Base-by-base conservation (phyloP, 2,888 invertebrate genomes). In the Itoplectis maculator region DNA sequence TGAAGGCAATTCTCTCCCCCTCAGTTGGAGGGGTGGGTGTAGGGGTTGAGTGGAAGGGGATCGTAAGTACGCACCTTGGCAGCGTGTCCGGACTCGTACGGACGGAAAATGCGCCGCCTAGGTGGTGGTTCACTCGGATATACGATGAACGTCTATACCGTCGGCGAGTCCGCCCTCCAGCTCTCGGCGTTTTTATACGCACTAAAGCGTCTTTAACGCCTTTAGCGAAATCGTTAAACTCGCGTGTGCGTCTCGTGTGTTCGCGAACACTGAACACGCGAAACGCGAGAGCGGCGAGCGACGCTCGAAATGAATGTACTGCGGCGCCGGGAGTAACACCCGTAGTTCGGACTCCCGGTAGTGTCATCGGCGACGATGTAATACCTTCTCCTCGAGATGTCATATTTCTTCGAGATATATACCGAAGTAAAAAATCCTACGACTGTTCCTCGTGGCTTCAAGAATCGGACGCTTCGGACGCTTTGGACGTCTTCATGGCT, bases 141-240 rank as follows among this genome's bases (percentile, higher is more conserved):
- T 51, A 63, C 29, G 9, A 20, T 6, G 40, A 13, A 72, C 20
- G 13, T 35, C 54, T 74, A 61, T 51, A 35, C 11, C 23, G n/a
- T 54, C 9, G 63, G 63, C 49, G 35, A 18, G 59, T 51, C 47
- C 56, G 40, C 73, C 54, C 47, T 54, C 61, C 45, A 35, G 49
- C 73, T 69, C 81, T n/a, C 29, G 29, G 37, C 40, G 13, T 72
- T 72, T 82, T 79, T 79, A 51, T 70, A 47, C 65, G 76, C 76
- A 66, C 59, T 79, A 66, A 76, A 56, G 42, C 63, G 47, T 47
- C 29, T 69, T 74, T 47, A 77, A 73, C 66, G 72, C 72, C 45
- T 18, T n/a, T 73, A 23, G 56, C 54, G 29, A 56, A 75, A 77
- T 75, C 82, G 74, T 75, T 82, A 79, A 82, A 79, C 35, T n/a